These are phyloP conservation scores for Drosophila melanocephala DNA, from an alignment of 2,888 invertebrate species.

Conservation along the genomic window DNA sequence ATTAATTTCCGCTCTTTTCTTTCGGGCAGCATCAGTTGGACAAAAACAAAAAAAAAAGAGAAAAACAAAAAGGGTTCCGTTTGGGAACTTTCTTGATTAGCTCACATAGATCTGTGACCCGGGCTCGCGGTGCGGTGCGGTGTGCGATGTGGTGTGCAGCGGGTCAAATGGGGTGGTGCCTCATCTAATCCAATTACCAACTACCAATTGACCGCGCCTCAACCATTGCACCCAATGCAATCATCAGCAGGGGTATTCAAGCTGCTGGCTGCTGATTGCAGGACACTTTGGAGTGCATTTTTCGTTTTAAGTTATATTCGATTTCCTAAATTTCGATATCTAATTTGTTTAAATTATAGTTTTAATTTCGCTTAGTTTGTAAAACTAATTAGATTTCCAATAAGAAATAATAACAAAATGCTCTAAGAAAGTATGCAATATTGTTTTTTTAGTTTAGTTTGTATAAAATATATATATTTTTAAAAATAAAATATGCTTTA, in stretches of 20 bases:
- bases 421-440: too few species aligned
- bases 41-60: neutral
- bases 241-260: neutral
- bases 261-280: neutral
- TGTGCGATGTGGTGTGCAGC: neutral
- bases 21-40: constrained; percentile 11
- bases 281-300: neutral
- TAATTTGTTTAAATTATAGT: neutral
- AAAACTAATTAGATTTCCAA: neutral
- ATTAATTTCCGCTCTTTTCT: constrained; percentile 59
- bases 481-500: too few species aligned
- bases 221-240: neutral
- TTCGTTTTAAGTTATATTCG: neutral
- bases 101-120: constrained; percentile 3
- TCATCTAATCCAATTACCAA: constrained; percentile 68
- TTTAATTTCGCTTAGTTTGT: neutral
- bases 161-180: constrained; percentile 48
- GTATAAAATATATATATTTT: neutral
- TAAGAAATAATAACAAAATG: neutral
- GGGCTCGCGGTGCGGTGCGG: constrained; percentile 11
- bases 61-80: constrained; percentile 26
- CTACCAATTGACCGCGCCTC: constrained; percentile 54
- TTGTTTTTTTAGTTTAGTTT: neutral
- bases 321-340: neutral
- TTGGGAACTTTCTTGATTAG: constrained; percentile 38